Evolutionary conservation across 2,888 invertebrate genomes (phyloP), one percentile per base, ranked within the genome.

Genomic region (Orthosia gothica): DNA sequence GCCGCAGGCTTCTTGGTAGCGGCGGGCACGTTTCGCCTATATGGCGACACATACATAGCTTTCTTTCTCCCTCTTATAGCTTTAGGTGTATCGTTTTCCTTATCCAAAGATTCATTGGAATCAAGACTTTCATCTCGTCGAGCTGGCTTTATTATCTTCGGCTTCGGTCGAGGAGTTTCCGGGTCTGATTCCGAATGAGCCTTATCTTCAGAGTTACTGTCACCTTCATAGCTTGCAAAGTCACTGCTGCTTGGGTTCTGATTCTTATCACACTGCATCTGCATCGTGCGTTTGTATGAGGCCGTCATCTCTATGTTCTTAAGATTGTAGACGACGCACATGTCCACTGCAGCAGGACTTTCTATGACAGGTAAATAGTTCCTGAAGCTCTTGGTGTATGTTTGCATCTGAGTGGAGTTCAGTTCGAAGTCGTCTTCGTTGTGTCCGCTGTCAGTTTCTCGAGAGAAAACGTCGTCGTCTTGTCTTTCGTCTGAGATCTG

Each of bases 361-460:
- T 96, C 96, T 45, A 95, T 94, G 0, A 96, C 96, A 0, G 97
- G 96, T 47, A 97, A 90, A 74, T 96, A 96, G 83, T 96, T 96
- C 66, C 95, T 93, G 86, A 96, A 94, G 85, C 97, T 97, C 91
- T 95, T 97, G 58, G 97, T 97, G 91, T 97, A 97, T 0, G 97
- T 97, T 93, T 97, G 96, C 94, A 97, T 97, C 89, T 97, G 95
- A 15, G 97, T 95, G 70, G 97, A 96, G 90, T 97, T 97, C 32
- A 97, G 95, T 90, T 98, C 98, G 32, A 97, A 97, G 85, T 98
- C 98, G 70, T 98, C 98, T 76, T 98, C 98, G 87, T 98, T 98
- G 69, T 98, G 98, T 2, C 98, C 98, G 89, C 98, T 98, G 81
- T 98, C 96, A 0, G 85, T 88, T 66, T 94, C 95, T 76, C 93